These are phyloP conservation scores for Carassius gibelio DNA, from an alignment of 2,113 vertebrate species.

Conservation along the genomic window DNA sequence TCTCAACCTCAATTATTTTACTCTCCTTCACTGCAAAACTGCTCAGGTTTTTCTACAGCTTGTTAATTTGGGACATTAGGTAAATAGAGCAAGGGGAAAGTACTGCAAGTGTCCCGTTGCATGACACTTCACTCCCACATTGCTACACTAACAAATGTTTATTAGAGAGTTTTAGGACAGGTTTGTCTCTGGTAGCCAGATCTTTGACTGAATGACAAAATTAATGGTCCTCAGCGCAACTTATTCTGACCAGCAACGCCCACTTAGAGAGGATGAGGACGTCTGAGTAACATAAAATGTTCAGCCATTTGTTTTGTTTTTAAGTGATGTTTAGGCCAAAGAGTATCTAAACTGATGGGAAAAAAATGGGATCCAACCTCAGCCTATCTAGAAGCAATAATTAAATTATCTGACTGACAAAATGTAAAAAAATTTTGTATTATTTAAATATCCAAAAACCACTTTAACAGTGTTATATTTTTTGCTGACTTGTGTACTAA, in stretches of 20 bases:
- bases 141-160: not conserved
- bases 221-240: not conserved
- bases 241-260: not conserved
- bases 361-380: not conserved
- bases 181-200: not conserved
- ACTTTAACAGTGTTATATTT: too few relatives aligned
- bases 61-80: constrained; percentile 22
- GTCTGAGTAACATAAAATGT: not conserved
- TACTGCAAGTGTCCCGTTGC: not conserved
- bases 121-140: constrained; percentile 17
- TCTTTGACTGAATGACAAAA: not conserved
- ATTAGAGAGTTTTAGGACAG: not conserved
- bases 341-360: not conserved
- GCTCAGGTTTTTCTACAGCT: constrained; percentile 30
- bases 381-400: not conserved
- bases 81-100: constrained; percentile 18
- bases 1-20: not conserved
- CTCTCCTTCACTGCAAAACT: not conserved
- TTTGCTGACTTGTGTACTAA: too few relatives aligned
- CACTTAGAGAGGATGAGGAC: not conserved
- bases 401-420: not conserved
- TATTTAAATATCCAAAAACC: too few relatives aligned
- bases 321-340: not conserved
- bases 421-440: too few relatives aligned
- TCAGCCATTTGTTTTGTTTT: not conserved